Percentiles rank a stretch among this genome's conserved stretches.
phyloP scores from a whole-genome alignment of 2,888 invertebrate species.

The Lamellibrachia satsuma region DNA sequence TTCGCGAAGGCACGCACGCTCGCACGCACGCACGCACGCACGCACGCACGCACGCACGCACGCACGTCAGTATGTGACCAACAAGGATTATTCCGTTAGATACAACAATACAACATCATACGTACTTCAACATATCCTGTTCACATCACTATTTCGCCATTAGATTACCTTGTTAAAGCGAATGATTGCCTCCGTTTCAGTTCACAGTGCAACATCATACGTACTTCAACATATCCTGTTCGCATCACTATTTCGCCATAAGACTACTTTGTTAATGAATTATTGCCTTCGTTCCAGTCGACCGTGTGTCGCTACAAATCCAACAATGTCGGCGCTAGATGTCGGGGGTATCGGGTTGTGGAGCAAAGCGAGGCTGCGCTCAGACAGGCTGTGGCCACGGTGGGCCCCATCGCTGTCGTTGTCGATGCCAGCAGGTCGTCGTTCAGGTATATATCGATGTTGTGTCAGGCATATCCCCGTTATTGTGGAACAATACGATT shows the following conservation, averaged over 20 bases:
- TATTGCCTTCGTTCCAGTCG: background rate
- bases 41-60: background rate
- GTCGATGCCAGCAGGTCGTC: conserved; percentile 76
- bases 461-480: background rate
- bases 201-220: conserved; percentile 34
- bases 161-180: too few species aligned
- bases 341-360: background rate
- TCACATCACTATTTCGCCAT: too few species aligned
- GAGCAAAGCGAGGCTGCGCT: background rate
- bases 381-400: conserved; percentile 46
- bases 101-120: too few species aligned
- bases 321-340: background rate
- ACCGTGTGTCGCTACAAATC: background rate
- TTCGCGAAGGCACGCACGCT: background rate
- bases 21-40: background rate
- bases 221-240: background rate
- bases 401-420: conserved; percentile 80
- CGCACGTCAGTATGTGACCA: conserved; percentile 64
- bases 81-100: too few species aligned
- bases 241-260: background rate
- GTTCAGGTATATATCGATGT: background rate
- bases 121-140: too few species aligned
- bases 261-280: background rate
- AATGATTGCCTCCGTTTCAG: conserved; percentile 77
- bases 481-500: background rate